Conservation (phyloP, 2,888 invertebrate species). For the Trichogramma dendrolimi region DNA sequence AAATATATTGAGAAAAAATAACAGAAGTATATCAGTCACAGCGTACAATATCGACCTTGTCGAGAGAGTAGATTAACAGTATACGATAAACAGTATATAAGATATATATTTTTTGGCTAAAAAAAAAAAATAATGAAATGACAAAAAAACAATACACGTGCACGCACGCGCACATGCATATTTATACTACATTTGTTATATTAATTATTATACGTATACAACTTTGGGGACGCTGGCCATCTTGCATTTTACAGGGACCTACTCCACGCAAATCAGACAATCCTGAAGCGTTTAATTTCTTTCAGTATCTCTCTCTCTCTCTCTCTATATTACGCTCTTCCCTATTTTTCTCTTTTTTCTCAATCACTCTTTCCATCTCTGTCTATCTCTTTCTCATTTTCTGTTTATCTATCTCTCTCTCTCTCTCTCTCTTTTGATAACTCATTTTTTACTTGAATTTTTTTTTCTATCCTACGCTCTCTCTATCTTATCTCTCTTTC, state of each 20-base stretch:
- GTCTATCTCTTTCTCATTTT: slow-evolving; percentile 4
- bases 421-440: slow-evolving; percentile 23
- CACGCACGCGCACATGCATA: slow-evolving; percentile 36
- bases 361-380: slow-evolving; percentile 28
- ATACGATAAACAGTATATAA: too few relatives aligned
- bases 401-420: not conserved
- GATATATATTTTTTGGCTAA: not conserved
- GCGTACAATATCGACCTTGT: too few relatives aligned
- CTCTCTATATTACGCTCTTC: slow-evolving; percentile 14
- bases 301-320: slow-evolving; percentile 24
- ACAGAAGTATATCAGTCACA: too few relatives aligned
- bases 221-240: slow-evolving; percentile 54
- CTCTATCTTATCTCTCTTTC: slow-evolving; percentile 22
- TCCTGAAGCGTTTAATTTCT: slow-evolving; percentile 47
- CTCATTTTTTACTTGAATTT: slow-evolving; percentile 8
- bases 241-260: slow-evolving; percentile 53
- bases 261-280: slow-evolving; percentile 52
- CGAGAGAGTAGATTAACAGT: too few relatives aligned
- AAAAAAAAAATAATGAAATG: not conserved
- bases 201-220: slow-evolving; percentile 44
- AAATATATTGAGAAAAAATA: not conserved
- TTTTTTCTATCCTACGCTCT: not conserved
- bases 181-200: slow-evolving; percentile 43
- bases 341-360: slow-evolving; percentile 29
- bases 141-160: slow-evolving; percentile 19